These are phyloP conservation scores for Vireo altiloquus DNA, from an alignment of 2,113 vertebrate species.

Conservation along the genomic window DNA sequence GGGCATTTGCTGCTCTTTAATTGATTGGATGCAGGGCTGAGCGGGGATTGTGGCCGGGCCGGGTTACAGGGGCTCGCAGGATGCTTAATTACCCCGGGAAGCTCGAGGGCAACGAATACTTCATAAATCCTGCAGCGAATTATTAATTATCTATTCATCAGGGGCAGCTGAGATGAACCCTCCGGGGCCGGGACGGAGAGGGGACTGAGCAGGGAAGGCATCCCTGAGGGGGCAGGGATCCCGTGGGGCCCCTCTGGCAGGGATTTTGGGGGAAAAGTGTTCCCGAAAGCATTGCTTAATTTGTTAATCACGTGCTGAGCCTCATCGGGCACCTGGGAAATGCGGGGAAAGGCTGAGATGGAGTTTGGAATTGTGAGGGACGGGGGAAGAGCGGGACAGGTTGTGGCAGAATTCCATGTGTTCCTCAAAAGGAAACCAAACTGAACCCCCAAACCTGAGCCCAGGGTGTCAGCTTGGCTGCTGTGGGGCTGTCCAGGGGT, in stretches of 20 bases:
- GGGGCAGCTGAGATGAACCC: neutral
- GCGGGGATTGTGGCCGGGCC: neutral
- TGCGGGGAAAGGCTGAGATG: neutral
- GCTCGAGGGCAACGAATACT: neutral
- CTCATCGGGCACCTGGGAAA: neutral
- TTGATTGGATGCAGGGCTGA: slow-evolving; percentile 30
- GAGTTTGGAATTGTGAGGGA: fast-evolving
- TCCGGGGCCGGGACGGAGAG: neutral
- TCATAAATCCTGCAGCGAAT: slow-evolving; percentile 52
- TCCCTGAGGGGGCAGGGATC: neutral
- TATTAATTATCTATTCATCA: slow-evolving; percentile 40
- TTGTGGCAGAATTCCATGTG: fast-evolving
- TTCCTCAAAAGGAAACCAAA: neutral
- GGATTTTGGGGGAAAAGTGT: neutral
- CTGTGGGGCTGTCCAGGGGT: fast-evolving
- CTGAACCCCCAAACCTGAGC: fast-evolving
- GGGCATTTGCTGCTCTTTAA: neutral
- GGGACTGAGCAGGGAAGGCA: neutral
- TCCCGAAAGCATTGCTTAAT: neutral
- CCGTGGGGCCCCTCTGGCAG: fast-evolving
- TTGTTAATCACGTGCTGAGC: neutral
- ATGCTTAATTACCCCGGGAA: slow-evolving; percentile 33
- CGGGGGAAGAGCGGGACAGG: neutral
- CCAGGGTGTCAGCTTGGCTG: neutral
- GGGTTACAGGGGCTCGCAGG: neutral